These are phyloP conservation scores for Ianthella basta DNA, from an alignment of 37 sponge, comb jelly and placozoan genomes.

Conservation along the genomic window DNA sequence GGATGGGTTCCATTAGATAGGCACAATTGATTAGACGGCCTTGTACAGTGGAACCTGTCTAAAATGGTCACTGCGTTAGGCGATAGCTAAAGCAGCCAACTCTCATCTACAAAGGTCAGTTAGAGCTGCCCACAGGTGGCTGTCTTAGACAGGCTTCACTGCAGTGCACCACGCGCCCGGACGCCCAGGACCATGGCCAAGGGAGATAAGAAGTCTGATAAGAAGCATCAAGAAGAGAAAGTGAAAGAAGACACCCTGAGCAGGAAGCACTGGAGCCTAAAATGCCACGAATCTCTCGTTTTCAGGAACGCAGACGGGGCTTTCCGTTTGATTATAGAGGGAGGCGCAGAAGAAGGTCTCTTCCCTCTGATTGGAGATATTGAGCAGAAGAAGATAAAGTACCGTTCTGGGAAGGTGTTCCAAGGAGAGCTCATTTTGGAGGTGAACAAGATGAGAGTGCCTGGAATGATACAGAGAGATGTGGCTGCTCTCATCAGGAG, in stretches of 20 bases:
- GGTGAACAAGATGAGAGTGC: conserved; percentile 82
- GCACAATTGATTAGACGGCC: no score
- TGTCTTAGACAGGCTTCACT: no score
- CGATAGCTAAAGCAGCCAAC: no score
- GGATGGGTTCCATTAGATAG: no score
- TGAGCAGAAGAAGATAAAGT: conserved; percentile 72
- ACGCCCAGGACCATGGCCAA: conserved; percentile 12
- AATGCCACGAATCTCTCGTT: conserved; percentile 75
- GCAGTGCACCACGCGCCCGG: no score
- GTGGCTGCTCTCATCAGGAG: conserved; percentile 86
- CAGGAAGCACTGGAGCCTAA: conserved; percentile 88
- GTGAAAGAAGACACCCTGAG: conserved; percentile 52
- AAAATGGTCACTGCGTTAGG: no score
- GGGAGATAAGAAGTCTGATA: conserved; percentile 1
- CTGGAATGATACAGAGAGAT: conserved; percentile 90
- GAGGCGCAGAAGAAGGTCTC: conserved; percentile 85
- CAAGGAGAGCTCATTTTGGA: conserved; percentile 83
- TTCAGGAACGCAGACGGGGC: conserved; percentile 71
- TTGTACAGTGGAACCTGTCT: no score
- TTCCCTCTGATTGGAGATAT: conserved; percentile 77
- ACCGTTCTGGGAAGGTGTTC: conserved; percentile 72
- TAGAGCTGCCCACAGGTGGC: no score
- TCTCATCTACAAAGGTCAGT: no score
- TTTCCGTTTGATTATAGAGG: conserved; percentile 91
- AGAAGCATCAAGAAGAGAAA: conserved; percentile 1